Conservation (phyloP, 2,113 vertebrate genomes). For the Etheostoma cragini region DNA sequence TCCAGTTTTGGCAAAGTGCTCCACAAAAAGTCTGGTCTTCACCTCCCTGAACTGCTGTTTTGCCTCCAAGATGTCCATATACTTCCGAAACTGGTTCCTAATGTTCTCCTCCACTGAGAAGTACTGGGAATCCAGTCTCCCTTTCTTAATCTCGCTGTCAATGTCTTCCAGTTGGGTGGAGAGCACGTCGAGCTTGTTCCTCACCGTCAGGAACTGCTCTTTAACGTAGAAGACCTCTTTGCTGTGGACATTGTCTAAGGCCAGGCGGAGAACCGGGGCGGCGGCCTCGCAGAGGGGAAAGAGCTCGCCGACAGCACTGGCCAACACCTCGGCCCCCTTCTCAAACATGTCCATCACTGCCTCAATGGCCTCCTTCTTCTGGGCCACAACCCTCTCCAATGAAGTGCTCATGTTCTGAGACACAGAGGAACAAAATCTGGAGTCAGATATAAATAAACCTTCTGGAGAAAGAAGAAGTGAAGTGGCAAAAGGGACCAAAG, state of each 20-base stretch:
- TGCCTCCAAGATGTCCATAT: constrained; percentile 84
- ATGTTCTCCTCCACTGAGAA: constrained; percentile 85
- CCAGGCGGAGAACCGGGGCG: constrained; percentile 80
- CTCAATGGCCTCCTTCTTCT: constrained; percentile 86
- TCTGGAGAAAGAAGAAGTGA: neutral
- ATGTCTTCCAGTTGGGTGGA: constrained; percentile 82
- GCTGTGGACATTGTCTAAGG: constrained; percentile 83
- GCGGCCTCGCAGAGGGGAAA: constrained; percentile 84
- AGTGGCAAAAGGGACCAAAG: neutral
- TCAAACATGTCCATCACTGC: constrained; percentile 83
- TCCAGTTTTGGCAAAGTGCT: constrained; percentile 81
- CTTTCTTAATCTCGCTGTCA: constrained; percentile 82
- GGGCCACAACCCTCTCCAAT: constrained; percentile 79
- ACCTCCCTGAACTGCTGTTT: constrained; percentile 81
- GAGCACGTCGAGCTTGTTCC: constrained; percentile 80
- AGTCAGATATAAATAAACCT: neutral
- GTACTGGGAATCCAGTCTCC: constrained; percentile 77
- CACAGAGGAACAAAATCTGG: neutral
- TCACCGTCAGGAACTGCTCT: constrained; percentile 82
- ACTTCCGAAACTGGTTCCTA: constrained; percentile 85
- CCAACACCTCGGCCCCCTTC: constrained; percentile 81
- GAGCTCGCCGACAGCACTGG: constrained; percentile 81
- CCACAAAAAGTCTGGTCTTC: constrained; percentile 80
- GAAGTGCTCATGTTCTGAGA: constrained; percentile 75
- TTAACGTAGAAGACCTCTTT: constrained; percentile 86